Conservation (phyloP, 2,888 invertebrate species). For the Orthonychiurus folsomi region DNA sequence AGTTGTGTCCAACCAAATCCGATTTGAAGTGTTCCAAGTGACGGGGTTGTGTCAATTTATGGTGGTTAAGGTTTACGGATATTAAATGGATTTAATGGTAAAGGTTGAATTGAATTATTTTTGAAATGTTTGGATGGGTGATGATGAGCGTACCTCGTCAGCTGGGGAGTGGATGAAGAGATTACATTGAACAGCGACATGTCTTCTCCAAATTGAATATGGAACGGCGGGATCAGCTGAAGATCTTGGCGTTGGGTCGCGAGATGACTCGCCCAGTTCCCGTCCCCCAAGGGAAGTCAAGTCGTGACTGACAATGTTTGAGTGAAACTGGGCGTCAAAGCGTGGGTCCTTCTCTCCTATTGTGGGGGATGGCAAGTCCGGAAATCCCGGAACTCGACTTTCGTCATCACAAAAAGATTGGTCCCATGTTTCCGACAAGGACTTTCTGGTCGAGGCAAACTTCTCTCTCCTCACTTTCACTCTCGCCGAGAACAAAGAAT, state of each 20-base stretch:
- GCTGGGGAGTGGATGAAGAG: slow-evolving; percentile 4
- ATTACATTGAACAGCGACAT: slow-evolving; percentile 28
- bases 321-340: slow-evolving; percentile 1
- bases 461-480: slow-evolving; percentile 31
- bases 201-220: slow-evolving; percentile 25
- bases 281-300: neutral
- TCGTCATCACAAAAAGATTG: slow-evolving; percentile 30
- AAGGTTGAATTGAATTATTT: too few relatives aligned
- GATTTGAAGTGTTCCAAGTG: too few relatives aligned
- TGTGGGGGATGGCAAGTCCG: slow-evolving; percentile 33
- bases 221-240: slow-evolving; percentile 18
- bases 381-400: slow-evolving; percentile 15
- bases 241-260: slow-evolving; percentile 21
- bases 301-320: neutral
- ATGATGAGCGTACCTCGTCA: slow-evolving; percentile 28
- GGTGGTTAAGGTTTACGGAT: too few relatives aligned
- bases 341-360: slow-evolving; percentile 24
- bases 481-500: slow-evolving; percentile 26
- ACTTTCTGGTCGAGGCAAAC: slow-evolving; percentile 30
- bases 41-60: too few relatives aligned
- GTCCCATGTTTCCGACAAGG: slow-evolving; percentile 31
- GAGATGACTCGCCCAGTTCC: neutral
- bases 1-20: too few relatives aligned
- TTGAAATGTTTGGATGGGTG: too few relatives aligned
- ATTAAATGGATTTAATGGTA: too few relatives aligned